Base-by-base conservation (phyloP, 2,888 invertebrate genomes). In the Reticulitermes lucifugus region DNA sequence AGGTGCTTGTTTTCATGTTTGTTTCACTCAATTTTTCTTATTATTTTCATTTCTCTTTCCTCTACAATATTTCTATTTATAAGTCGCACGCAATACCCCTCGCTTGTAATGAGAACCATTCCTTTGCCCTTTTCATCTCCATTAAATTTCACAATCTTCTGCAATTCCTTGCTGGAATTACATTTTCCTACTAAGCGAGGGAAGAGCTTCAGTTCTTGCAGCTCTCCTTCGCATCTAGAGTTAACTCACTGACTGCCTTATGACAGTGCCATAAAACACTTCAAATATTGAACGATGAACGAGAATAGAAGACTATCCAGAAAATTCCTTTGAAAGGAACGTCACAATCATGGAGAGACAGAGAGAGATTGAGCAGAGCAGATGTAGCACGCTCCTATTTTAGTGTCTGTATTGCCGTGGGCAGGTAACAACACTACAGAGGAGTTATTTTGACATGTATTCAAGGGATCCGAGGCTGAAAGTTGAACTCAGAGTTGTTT, bases 121-220 rank as follows among this genome's bases (percentile, higher is more conserved):
- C 25, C 79, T 51, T 77, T 43, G 25, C 77, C 51, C 77, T 25
- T 21, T 51, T 18, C 79, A 22, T 21, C 51, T 55, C 79, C 79
- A 79, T 79, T 79, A 79, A 79, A 79, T 79, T 79, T 79, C 51
- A 79, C 79, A 79, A 25, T 65, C 25, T 65, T 25, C 25, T n/a
- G n/a, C 65, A 65, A 65, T 79, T 79, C 51, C 46, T 55, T 79
- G 12, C 46, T 77, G 46, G 51, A 77, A 22, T 77, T 43, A 79
- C 51, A 79, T 55, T 79, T 35, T 25, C n/a, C 51, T 77, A 43
- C 43, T 51, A 18, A 79, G 55, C 51, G 79, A 79, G 25, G 25
- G 51, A 51, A 79, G 43, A 55, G 3, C 18, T 18, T 51, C 25
- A 22, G 1, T 51, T 79, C 79, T 77, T 51, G 77, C n/a, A 51